A percentile compares a stretch with the other conserved stretches of the same genome.
phyloP scores from a whole-genome alignment of 2,113 vertebrate species.

The Penelope pileata region DNA sequence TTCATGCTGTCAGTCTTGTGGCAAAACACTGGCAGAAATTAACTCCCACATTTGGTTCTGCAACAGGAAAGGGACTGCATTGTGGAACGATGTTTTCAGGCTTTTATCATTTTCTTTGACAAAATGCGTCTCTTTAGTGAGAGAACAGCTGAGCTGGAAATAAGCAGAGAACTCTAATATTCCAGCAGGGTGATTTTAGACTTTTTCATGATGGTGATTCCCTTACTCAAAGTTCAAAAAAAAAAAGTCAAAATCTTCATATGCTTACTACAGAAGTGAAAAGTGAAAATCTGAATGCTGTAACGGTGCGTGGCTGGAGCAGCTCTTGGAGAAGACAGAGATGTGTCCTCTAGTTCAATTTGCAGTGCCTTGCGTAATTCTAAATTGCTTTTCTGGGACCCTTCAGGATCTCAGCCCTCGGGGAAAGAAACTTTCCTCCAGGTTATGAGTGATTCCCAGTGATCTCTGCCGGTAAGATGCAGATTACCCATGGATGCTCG shows the following conservation, averaged over 20 bases:
- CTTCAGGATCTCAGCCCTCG: not conserved
- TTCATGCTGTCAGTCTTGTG: not conserved
- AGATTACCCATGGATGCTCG: not conserved
- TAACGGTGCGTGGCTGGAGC: not conserved
- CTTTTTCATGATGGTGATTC: not conserved
- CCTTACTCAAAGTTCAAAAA: not conserved
- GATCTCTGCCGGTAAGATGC: not conserved
- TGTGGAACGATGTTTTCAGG: not conserved
- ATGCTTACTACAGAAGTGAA: not conserved
- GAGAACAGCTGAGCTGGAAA: not conserved
- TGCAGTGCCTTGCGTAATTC: not conserved
- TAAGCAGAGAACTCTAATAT: not conserved
- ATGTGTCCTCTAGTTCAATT: not conserved
- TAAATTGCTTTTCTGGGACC: not conserved
- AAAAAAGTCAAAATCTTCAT: not conserved
- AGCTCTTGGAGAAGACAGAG: not conserved
- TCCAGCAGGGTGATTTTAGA: not conserved
- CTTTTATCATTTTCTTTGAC: not conserved
- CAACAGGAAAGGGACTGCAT: not conserved
- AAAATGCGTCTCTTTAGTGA: not conserved
- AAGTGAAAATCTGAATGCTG: not conserved
- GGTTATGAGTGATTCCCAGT: not conserved
- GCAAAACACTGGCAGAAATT: slow-evolving; percentile 11
- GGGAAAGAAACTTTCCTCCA: not conserved
- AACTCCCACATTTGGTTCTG: slow-evolving; percentile 3